Base-by-base conservation (phyloP, 2,797 vertebrate genomes). In the Crocidura indochinensis region DNA sequence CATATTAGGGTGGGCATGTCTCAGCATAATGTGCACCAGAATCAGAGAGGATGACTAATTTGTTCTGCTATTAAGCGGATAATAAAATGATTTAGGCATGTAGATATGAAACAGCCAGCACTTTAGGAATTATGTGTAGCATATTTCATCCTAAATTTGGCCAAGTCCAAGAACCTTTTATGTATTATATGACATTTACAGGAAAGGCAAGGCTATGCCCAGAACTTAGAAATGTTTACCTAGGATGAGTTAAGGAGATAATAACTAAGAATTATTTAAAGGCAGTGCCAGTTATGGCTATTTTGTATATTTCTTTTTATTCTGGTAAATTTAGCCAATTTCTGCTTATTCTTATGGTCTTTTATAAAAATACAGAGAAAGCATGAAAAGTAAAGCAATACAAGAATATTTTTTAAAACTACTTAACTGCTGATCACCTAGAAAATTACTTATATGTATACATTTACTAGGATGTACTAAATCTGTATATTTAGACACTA, bases 11-110 rank as follows among this genome's bases (percentile, higher is more conserved):
- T 91, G 95, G 94, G 95, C 96, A 96, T 98, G 97, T 97, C 97
- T 97, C 96, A 97, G 97, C 96, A 98, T 98, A 98, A 98, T 98
- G 95, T 97, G 96, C 94, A 97, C 87, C 82, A 96, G 95, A 97
- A 97, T 96, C 96, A 97, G 94, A 97, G 94, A 96, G 89, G 97
- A 96, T 97, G 95, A 97, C 95, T 98, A 97, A 98, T 98, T 98
- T 98, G 94, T 96, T 97, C 96, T 97, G 96, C 96, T 97, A 92
- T 97, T 97, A 97, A 96, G 94, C 96, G 72, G 97, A 98, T 97
- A 96, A 97, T 97, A 97, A 98, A 98, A 98, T 98, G 94, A 98
- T 98, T 97, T 96, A 96, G 94, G 94, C 96, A 98, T 84, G 90
- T 78, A 95, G 96, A 97, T 95, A 96, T 94, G 78, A 94, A 96